Base-by-base conservation (phyloP, 2,113 vertebrate genomes). In the Alligator mississippiensis region DNA sequence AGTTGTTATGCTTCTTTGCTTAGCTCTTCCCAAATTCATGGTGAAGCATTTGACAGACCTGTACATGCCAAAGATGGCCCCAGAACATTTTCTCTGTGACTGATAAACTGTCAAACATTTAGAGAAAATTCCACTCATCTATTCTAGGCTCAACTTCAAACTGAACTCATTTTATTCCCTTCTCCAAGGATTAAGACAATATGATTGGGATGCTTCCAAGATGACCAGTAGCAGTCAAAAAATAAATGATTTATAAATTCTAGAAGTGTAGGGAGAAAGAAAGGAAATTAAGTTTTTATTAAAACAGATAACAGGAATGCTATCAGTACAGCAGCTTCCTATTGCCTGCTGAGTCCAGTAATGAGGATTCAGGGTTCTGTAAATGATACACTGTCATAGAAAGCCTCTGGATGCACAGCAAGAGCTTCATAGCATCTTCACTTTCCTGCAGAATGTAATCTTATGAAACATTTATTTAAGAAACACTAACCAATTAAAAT, bases 211-310 rank as follows among this genome's bases (percentile, higher is more conserved):
- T 54, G 68, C 66, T 91, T 85, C 21, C 64, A 77, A 47, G 59
- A 76, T 92, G 89, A 95, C 66, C 8, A 54, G 61, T 38, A 87
- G 9, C 38, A 90, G 90, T 84, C 58, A 90, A 79, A 96, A 96
- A 96, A 93, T 55, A 91, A 94, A 94, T 79, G 47, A 80, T 63
- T 89, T 90, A 11, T 77, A 91, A 85, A 93, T 91, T 95, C 90
- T 86, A 10, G 85, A 80, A 84, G 77, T 55, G 21, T 84, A 94
- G 55, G n/a, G 60, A 61, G 21, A 87, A 97, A 96, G 81, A 96
- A 96, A 97, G 77, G 85, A 96, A 91, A 97, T 96, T 96, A 98
- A 89, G 79, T 94, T 97, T 98, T 98, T 98, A 97, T 97, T 97
- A 97, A 97, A 97, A 95, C 55, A 96, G 96, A 93, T 98, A 98